Evolutionary conservation across 2,797 vertebrate species (phyloP), one percentile per base, ranked within the genome.

Genomic region (Meriones psammophilus): DNA sequence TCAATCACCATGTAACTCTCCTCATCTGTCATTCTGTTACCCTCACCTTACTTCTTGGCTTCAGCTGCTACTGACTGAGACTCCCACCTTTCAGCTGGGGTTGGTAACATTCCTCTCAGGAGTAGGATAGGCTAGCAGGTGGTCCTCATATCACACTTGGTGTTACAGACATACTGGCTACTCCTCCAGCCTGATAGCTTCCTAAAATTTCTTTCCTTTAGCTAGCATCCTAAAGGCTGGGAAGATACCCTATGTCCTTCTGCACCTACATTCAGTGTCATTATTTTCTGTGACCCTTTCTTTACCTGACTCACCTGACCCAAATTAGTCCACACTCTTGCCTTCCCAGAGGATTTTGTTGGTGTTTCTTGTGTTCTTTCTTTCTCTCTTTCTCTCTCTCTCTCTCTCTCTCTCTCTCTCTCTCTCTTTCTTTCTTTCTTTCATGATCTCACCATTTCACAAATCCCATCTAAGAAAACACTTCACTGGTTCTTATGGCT

Each of bases 401-500:
- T 42, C 42, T 42, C 6, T 42, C 42, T 42, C 6, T 42, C 5
- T 42, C 6, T 42, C 42, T 42, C 6, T 42, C 42, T 42, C 6
- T 42, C 42, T 42, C 6, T 42, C 42, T 42, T 78, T 2, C 24
- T 62, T 30, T 66, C 0, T 64, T 24, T 64, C 24, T 89, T 62
- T 64, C 85, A 85, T 62, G 17, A 81, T 73, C 3, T 68, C 28
- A 77, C 62, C 14, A 39, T 90, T 94, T 95, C 24, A 56, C 14
- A 62, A 95, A 95, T 95, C 30, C 86, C 87, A 71, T 71, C 8
- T 56, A 95, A 95, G 46, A 36, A 87, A 94, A 94, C 68, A 30
- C 2, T 93, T 89, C 24, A 36, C 87, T 69, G 88, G 28, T 26
- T 36, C 20, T 83, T 42, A 30, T 6, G 30, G 50, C 42, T 30